Conservation (phyloP, 2,888 invertebrate genomes). For the Xylophagus ater region DNA sequence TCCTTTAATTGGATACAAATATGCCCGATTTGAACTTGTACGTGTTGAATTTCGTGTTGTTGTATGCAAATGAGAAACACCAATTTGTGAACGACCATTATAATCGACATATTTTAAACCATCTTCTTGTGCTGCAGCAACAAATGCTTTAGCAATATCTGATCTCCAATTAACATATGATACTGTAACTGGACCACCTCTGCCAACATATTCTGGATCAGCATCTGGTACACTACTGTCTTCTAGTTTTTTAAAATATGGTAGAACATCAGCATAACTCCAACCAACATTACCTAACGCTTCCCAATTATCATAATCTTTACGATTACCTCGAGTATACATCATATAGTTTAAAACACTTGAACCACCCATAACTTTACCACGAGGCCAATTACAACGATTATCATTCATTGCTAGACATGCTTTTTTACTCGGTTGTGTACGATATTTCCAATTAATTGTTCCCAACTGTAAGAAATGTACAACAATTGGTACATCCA, state of each 20-base stretch:
- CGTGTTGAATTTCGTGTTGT: constrained; percentile 49
- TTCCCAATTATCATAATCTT: constrained; percentile 70
- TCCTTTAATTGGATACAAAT: constrained; percentile 43
- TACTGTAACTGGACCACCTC: constrained; percentile 46
- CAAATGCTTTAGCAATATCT: constrained; percentile 49
- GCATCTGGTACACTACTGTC: constrained; percentile 49
- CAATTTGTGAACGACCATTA: constrained; percentile 50
- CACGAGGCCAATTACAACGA: constrained; percentile 68
- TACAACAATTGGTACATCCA: constrained; percentile 65
- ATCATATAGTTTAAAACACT: constrained; percentile 74
- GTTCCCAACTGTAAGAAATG: constrained; percentile 57
- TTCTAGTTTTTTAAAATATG: constrained; percentile 70
- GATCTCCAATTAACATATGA: constrained; percentile 48
- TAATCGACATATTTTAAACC: constrained; percentile 57
- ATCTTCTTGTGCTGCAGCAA: constrained; percentile 50
- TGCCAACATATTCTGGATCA: constrained; percentile 41
- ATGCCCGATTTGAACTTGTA: constrained; percentile 49
- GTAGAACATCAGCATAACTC: constrained; percentile 59
- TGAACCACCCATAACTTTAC: constrained; percentile 73
- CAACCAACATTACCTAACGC: constrained; percentile 59
- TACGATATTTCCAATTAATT: constrained; percentile 72
- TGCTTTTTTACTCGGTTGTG: constrained; percentile 59
- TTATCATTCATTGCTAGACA: constrained; percentile 64
- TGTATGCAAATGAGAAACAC: constrained; percentile 51
- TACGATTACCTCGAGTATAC: constrained; percentile 57